Percentiles rank a stretch among this genome's conserved stretches.
phyloP scores from a whole-genome alignment of 2,888 invertebrate species.

The Empis livida region DNA sequence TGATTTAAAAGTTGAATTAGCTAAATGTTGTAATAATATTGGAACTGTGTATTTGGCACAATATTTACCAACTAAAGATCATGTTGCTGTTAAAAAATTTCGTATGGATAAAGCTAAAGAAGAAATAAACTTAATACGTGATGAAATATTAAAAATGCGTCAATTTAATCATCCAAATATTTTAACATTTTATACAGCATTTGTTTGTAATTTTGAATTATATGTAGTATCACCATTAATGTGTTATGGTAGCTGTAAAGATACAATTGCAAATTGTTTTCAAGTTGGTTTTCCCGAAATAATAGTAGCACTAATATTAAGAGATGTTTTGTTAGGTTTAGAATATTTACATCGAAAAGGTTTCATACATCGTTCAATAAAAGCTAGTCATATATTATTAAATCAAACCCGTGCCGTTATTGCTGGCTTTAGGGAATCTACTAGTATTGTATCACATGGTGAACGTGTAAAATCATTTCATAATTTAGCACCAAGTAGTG shows the following conservation, averaged over 20 bases:
- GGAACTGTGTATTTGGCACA: conserved; percentile 59
- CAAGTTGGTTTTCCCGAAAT: conserved; percentile 54
- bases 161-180: conserved; percentile 71
- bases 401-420: conserved; percentile 56
- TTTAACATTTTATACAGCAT: conserved; percentile 59
- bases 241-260: conserved; percentile 72
- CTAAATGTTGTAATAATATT: conserved; percentile 54
- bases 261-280: conserved; percentile 65
- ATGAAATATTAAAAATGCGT: conserved; percentile 64
- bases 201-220: conserved; percentile 63
- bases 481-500: conserved; percentile 56
- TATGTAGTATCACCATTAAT: conserved; percentile 71
- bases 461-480: conserved; percentile 55
- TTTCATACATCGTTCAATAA: conserved; percentile 73
- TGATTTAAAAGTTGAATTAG: conserved; percentile 51
- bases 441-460: conserved; percentile 58
- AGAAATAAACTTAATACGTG: conserved; percentile 45
- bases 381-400: conserved; percentile 73
- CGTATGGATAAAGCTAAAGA: conserved; percentile 57
- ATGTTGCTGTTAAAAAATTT: conserved; percentile 63
- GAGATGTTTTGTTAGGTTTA: conserved; percentile 65
- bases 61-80: conserved; percentile 49
- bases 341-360: conserved; percentile 76
- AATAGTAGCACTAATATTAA: conserved; percentile 64
- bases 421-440: conserved; percentile 68